These are phyloP conservation scores for Drosophila asahinai DNA, from an alignment of 1,140 invertebrate genomes.

Conservation along the genomic window DNA sequence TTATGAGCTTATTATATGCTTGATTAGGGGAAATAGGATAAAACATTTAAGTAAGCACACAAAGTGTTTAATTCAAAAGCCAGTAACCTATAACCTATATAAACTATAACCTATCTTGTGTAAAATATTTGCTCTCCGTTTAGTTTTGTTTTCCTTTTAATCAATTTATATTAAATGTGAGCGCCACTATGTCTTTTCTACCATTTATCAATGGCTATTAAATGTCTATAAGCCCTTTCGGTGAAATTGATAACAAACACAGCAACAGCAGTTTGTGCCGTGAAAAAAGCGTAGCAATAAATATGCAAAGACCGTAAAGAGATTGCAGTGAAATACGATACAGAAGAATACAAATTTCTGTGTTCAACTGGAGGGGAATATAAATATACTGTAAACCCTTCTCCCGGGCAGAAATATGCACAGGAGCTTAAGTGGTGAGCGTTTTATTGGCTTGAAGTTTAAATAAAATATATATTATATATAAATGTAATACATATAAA, in stretches of 20 bases:
- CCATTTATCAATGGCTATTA: slow-evolving; percentile 9
- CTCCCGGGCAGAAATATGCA: neutral
- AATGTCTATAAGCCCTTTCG: slow-evolving; percentile 3
- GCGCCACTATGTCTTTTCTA: neutral
- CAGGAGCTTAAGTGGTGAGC: neutral
- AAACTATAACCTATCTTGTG: neutral
- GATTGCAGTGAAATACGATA: slow-evolving; percentile 13
- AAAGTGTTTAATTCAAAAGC: neutral
- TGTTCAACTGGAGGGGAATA: neutral
- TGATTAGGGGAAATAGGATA: neutral
- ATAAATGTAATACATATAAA: no score
- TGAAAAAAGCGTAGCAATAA: slow-evolving; percentile 7
- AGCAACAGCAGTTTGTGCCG: neutral
- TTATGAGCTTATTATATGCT: neutral
- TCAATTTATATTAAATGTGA: neutral
- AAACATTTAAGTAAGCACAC: neutral
- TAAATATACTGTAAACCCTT: neutral
- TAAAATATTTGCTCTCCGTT: neutral
- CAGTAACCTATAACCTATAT: no score
- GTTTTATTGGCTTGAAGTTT: neutral
- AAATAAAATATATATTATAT: no score
- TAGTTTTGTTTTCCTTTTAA: neutral
- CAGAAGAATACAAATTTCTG: neutral
- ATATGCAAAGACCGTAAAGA: slow-evolving; percentile 14
- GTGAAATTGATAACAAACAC: slow-evolving; percentile 3